Conservation (phyloP, 2,797 vertebrate genomes). For the Semaprochilodus insignis region DNA sequence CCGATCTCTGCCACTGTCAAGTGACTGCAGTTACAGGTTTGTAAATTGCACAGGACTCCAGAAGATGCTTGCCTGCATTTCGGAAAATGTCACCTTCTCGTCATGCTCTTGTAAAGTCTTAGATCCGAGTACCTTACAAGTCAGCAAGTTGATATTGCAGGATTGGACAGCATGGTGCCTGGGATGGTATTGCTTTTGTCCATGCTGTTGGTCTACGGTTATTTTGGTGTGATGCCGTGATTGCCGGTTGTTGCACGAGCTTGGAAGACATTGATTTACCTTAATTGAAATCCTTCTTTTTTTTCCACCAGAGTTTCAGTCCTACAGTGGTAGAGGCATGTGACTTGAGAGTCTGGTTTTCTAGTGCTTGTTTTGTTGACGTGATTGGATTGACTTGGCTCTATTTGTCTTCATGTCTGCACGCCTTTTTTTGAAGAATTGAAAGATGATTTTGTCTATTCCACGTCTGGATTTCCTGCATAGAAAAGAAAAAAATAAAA, state of each 20-base stretch:
- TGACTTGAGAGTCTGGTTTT: conserved; percentile 14
- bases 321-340: conserved; percentile 40
- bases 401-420: conserved; percentile 40
- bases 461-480: conserved; percentile 4
- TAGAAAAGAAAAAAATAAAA: background rate
- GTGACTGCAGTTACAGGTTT: conserved; percentile 44
- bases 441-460: conserved; percentile 5
- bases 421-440: conserved; percentile 42
- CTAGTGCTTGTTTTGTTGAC: conserved; percentile 30
- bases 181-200: conserved; percentile 35
- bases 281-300: background rate
- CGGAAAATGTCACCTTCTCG: background rate
- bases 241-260: conserved; percentile 37
- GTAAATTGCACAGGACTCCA: conserved; percentile 30
- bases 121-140: conserved; percentile 18
- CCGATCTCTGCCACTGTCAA: conserved; percentile 44
- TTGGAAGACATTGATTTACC: conserved; percentile 7
- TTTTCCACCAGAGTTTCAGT: background rate
- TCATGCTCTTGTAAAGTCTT: conserved; percentile 20
- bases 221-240: conserved; percentile 36
- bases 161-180: conserved; percentile 53
- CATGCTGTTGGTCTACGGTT: background rate
- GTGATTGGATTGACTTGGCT: conserved; percentile 15
- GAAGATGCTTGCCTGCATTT: conserved; percentile 24
- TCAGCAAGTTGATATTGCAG: conserved; percentile 58